Evolutionary conservation across 2,113 vertebrate species (phyloP), one percentile per base, ranked within the genome.

Genomic region (Oreochromis aureus): DNA sequence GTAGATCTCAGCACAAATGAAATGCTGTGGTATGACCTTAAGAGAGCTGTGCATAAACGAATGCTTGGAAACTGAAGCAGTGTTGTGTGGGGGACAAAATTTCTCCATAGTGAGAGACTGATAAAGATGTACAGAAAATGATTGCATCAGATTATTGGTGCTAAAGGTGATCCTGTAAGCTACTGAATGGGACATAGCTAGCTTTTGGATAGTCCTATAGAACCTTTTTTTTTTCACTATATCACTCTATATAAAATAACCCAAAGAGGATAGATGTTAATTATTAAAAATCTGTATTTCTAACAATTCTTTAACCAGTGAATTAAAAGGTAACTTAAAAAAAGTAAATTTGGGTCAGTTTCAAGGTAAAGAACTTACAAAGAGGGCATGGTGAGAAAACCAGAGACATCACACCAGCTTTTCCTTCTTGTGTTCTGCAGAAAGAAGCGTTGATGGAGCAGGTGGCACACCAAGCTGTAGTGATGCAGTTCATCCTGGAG

Each of bases 401-500:
- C 10, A 78, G 7, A 78, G 10, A 53, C 46, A 13, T 53, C 46
- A 53, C 6, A 16, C 32, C 10, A 30, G 3, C 34, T 4, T 63
- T 19, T 53, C 13, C 1, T 79, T 76, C 34, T 32, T 53, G 73
- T 82, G 54, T 86, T 39, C 32, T 86, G 16, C 56, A 99, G 99
- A 99, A 99, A 95, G 97, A 96, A 89, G 99, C 98, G 12, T 90
- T 99, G 80, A 99, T 99, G 99, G 98, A 98, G 94, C 98, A 99
- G 96, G 97, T 99, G 91, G 99, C 99, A 54, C 98, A 99, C 89
- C 99, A 99, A 94, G 98, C 98, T 79, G 97, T 99, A 22, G 99
- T 97, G 61, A 99, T 99, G 98, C 98, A 99, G 93, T 99, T 99
- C 94, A 99, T 99, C 94, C 96, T 99, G 95, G 98, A 99, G 96